Percentiles rank a stretch among this genome's conserved stretches.
Conservation (phyloP, 2,888 invertebrate genomes). For the Lasioglossum morio region DNA sequence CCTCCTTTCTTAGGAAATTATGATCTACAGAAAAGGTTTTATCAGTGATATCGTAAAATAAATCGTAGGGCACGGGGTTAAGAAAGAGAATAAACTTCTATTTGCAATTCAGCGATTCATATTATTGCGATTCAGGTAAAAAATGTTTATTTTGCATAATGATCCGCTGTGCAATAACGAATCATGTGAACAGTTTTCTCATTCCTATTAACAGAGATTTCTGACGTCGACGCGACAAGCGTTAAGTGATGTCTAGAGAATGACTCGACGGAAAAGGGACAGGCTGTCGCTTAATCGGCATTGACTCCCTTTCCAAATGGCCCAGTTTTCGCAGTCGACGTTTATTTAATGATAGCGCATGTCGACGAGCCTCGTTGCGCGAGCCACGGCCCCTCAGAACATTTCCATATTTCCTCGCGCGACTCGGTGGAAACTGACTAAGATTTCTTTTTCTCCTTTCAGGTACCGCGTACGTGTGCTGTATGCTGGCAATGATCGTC, state of each 20-base stretch:
- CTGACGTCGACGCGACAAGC: not conserved
- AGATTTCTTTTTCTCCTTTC: constrained; percentile 34
- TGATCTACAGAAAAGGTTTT: no score
- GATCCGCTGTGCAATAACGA: no score
- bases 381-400: constrained; percentile 3
- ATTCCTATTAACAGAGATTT: not conserved
- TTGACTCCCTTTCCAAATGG: constrained; percentile 48
- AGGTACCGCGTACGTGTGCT: constrained; percentile 64
- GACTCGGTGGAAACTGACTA: not conserved
- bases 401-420: not conserved
- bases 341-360: constrained; percentile 48
- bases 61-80: no score
- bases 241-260: not conserved
- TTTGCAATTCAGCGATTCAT: no score
- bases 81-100: no score
- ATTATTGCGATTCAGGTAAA: no score
- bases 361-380: constrained; percentile 33
- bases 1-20: no score
- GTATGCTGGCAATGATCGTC: constrained; percentile 61
- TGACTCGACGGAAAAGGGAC: constrained; percentile 20
- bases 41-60: no score
- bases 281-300: constrained; percentile 39
- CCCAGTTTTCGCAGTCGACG: constrained; percentile 52
- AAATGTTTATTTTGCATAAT: no score
- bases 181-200: not conserved